Percentiles rank a stretch among this genome's conserved stretches.
These are phyloP conservation scores for Varecia variegata DNA, from an alignment of 2,797 vertebrate genomes.

Conservation along the genomic window DNA sequence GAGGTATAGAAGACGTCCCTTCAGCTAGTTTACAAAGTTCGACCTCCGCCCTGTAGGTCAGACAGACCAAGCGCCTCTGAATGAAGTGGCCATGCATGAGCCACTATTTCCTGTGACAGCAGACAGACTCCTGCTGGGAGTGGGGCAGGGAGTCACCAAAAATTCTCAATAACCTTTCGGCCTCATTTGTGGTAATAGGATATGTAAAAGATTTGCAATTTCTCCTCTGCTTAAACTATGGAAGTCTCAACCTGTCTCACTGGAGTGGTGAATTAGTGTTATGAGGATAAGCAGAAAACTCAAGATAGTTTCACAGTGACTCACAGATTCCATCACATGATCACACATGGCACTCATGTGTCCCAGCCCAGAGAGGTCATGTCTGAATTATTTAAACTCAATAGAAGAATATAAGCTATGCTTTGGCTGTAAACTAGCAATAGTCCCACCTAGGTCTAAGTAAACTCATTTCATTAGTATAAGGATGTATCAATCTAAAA, in stretches of 20 bases:
- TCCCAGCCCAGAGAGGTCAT: background rate
- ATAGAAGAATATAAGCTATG: background rate
- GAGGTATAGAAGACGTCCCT: accelerated
- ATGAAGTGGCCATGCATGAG: background rate
- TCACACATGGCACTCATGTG: background rate
- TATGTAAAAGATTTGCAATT: background rate
- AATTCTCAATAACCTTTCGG: background rate
- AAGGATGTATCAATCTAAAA: background rate
- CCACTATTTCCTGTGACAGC: background rate
- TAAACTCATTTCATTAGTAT: background rate
- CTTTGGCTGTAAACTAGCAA: background rate
- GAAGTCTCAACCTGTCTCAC: background rate
- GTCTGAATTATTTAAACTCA: background rate
- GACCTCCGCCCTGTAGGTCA: background rate
- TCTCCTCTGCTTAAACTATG: background rate
- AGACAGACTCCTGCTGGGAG: background rate
- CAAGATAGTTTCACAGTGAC: background rate
- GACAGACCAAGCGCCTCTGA: background rate
- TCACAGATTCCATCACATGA: background rate
- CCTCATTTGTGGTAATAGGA: background rate
- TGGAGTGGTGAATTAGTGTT: background rate
- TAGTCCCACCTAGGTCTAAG: background rate
- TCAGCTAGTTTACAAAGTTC: background rate
- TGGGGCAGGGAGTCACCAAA: accelerated
- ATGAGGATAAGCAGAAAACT: background rate